Evolutionary conservation across 23 tunicate genomes (phyloP).

Genomic region (Halocynthia aurantium): DNA sequence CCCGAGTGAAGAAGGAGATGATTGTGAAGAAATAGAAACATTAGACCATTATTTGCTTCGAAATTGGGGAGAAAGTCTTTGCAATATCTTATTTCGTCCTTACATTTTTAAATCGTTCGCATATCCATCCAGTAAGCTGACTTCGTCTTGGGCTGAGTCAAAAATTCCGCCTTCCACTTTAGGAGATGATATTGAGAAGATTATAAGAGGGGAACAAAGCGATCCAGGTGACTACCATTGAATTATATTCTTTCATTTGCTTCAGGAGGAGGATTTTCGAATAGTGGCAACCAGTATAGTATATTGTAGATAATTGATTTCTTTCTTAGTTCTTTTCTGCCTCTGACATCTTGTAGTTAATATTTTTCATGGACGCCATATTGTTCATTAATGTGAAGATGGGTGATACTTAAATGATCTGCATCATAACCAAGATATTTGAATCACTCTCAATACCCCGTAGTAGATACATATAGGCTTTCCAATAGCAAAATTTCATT

Average conservation of each 20-base stretch:
- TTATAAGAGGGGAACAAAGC: slow-evolving; percentile 48
- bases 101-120: slow-evolving; percentile 92
- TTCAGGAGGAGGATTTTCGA: background rate
- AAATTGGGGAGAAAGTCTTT: slow-evolving; percentile 93
- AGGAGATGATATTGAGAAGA: slow-evolving; percentile 43
- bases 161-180: slow-evolving; percentile 63
- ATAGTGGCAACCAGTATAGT: background rate
- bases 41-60: slow-evolving; percentile 68
- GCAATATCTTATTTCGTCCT: slow-evolving; percentile 90
- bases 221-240: slow-evolving; percentile 47
- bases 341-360: no score
- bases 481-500: no score
- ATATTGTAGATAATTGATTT: no score
- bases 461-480: background rate
- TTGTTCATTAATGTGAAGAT: no score
- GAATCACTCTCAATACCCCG: no score
- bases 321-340: no score
- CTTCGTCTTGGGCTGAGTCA: slow-evolving; percentile 42
- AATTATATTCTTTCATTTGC: background rate
- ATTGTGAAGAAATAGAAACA: background rate
- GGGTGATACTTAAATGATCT: no score
- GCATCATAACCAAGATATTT: no score
- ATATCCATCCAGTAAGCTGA: slow-evolving; percentile 75
- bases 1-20: background rate
- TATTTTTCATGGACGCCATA: no score